Evolutionary conservation across 2,113 vertebrate genomes (phyloP).

Genomic region (Ictalurus furcatus): DNA sequence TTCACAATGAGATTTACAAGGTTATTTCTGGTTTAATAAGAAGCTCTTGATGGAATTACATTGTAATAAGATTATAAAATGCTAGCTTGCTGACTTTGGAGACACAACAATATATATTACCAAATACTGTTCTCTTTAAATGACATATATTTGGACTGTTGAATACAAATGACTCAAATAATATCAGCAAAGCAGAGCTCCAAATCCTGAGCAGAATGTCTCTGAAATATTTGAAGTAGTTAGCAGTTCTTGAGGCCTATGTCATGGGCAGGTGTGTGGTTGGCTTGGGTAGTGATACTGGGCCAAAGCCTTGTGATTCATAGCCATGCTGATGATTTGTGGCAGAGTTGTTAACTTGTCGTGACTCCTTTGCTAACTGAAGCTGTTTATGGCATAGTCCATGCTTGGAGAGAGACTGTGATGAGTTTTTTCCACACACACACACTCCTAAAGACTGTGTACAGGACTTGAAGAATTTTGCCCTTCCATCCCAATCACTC

Average conservation of each 20-base stretch:
- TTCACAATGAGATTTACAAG: not conserved
- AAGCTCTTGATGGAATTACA: not conserved
- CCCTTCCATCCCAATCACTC: not conserved
- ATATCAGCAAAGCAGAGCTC: not conserved
- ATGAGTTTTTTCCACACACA: not conserved
- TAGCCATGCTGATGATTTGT: conserved; percentile 42
- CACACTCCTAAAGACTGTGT: not conserved
- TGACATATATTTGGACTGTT: not conserved
- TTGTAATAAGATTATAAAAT: not conserved
- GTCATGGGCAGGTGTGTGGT: conserved; percentile 14
- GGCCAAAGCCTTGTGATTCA: conserved; percentile 29
- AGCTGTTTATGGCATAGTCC: conserved; percentile 2
- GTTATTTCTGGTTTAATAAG: not conserved
- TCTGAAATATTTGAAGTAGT: not conserved
- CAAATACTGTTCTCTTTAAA: not conserved
- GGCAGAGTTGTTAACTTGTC: conserved; percentile 45
- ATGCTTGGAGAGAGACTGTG: conserved; percentile 4
- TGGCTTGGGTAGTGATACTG: not conserved
- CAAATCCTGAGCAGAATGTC: not conserved
- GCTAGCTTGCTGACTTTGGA: not conserved
- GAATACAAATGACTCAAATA: not conserved
- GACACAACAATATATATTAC: not conserved
- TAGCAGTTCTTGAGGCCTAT: not conserved
- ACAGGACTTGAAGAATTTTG: not conserved
- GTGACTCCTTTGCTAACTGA: not conserved